A percentile compares a stretch with the other conserved stretches of the same genome.
Conservation (phyloP, 2,797 vertebrate species). For the Muraenolepis orangiensis region DNA sequence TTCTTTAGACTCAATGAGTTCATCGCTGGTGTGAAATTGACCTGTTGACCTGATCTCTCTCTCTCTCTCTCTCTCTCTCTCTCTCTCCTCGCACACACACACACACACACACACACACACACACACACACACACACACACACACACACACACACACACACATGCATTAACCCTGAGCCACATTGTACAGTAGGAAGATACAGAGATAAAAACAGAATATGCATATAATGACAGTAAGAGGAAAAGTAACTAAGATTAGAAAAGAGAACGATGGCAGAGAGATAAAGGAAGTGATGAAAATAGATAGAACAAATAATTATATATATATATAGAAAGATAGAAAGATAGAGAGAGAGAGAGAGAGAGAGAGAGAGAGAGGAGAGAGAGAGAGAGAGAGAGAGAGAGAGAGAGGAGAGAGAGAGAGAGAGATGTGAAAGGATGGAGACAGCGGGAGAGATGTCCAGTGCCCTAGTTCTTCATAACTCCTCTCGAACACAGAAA, state of each 20-base stretch:
- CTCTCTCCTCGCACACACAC: slow-evolving; percentile 25
- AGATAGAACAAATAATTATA: slow-evolving; percentile 14
- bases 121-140: neutral
- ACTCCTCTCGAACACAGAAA: neutral
- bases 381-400: neutral
- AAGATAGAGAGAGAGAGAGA: neutral
- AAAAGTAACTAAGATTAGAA: slow-evolving; percentile 34
- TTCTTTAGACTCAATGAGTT: neutral
- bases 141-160: neutral
- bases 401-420: neutral
- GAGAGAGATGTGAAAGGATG: too few relatives aligned
- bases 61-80: slow-evolving; percentile 28
- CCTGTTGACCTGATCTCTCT: neutral
- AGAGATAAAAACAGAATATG: neutral
- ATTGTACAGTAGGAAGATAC: slow-evolving; percentile 39
- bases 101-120: slow-evolving; percentile 32
- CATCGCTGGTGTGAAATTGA: neutral
- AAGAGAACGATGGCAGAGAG: slow-evolving; percentile 22
- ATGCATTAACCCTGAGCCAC: slow-evolving; percentile 49
- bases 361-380: neutral
- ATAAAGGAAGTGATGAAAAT: slow-evolving; percentile 35
- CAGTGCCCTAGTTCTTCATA: neutral
- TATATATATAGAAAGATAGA: neutral
- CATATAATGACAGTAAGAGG: neutral
- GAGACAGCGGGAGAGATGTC: neutral